Evolutionary conservation across 1,140 invertebrate genomes (phyloP), one percentile per base, ranked within the genome.

Genomic region (Drosophila kepulauana): DNA sequence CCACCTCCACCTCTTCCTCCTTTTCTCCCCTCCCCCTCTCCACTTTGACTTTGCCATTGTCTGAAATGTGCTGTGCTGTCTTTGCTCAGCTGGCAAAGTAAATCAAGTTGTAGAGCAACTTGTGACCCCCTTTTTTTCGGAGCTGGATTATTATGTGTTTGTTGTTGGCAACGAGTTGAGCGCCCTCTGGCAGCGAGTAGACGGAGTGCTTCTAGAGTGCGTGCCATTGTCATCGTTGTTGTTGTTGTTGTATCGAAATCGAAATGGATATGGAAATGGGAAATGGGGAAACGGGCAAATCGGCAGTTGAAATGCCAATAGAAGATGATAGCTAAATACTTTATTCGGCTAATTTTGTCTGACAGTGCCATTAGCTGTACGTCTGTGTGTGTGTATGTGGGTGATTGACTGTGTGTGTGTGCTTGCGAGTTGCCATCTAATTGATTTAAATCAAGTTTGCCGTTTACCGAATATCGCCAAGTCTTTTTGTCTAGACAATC

Each of bases 111-210:
- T 69, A 75, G 70, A 67, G 70, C 70, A 88, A 84, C 78, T 48
- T 58, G 81, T 87, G 81, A 89, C 85, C 82, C 87, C 77, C 79
- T 82, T 91, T 91, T 79, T 35, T 41, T n/a, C 11, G 2, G 35
- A 38, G 35, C 38, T 30, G 77, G 64, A 65, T 78, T 75, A 65
- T 80, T 85, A 80, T 87, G 82, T 75, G 73, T 89, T 89, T 90
- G 86, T 90, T 89, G 81, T 89, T 89, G 85, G 87, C 86, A 90
- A 89, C 85, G 81, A 89, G 85, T 84, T 89, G 80, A 76, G 81
- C 78, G 75, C 78, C 75, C 85, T 88, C 69, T 45, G 38, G 20
- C 45, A 16, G 11, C 41, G n/a, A 43, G 41, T 43, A 43, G 41
- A 43, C 6, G 5, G 35, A 8, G 35, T 8, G 35, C 51, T 13